Evolutionary conservation across 2,888 invertebrate species (phyloP).

Genomic region (Callinectes sapidus): DNA sequence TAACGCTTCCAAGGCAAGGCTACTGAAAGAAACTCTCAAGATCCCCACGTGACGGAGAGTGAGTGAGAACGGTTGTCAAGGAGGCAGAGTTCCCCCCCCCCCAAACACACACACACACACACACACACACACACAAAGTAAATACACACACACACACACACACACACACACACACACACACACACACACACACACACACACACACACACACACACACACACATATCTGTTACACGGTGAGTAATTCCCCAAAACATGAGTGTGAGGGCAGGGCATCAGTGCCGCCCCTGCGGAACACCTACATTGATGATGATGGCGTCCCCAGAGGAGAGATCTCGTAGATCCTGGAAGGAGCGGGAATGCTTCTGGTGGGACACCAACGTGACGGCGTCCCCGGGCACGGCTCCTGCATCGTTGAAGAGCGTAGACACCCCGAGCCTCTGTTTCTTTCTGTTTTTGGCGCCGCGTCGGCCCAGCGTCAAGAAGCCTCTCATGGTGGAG

Average conservation of each 20-base stretch:
- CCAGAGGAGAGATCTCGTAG: background rate
- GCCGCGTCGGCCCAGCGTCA: slow-evolving; percentile 26
- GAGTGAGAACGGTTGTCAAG: background rate
- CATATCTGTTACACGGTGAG: background rate
- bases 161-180: slow-evolving; percentile 44
- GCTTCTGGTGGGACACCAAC: slow-evolving; percentile 15
- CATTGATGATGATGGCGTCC: background rate
- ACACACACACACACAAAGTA: too few species aligned
- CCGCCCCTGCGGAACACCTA: slow-evolving; percentile 16
- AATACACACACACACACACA: slow-evolving; percentile 35
- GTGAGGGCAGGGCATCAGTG: background rate
- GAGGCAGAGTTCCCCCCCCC: background rate
- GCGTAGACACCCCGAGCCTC: background rate
- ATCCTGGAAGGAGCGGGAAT: slow-evolving; percentile 24
- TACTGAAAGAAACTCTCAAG: background rate
- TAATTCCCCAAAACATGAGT: background rate
- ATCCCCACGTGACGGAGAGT: background rate
- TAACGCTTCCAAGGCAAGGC: background rate
- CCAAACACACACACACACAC: slow-evolving; percentile 16
- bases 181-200: slow-evolving; percentile 42
- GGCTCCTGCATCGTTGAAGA: background rate
- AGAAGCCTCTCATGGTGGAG: slow-evolving; percentile 24
- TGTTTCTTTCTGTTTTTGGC: slow-evolving; percentile 9
- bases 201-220: background rate
- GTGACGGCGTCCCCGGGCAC: background rate